Evolutionary conservation across 2,797 vertebrate species (phyloP), one percentile per base, ranked within the genome.

Genomic region (Acipenser transmontanus): DNA sequence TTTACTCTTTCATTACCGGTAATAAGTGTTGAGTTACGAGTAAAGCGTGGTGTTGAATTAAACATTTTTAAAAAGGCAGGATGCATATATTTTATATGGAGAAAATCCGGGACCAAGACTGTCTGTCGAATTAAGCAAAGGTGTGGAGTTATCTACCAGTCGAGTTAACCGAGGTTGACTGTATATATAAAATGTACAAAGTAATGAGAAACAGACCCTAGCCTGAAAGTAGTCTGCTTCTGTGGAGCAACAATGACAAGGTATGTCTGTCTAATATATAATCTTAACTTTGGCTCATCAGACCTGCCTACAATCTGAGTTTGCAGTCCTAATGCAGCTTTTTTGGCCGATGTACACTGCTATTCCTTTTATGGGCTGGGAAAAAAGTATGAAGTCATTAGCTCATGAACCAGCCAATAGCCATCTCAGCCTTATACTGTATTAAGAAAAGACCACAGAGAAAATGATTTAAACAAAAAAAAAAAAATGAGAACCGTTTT

Each of bases 161-260:
- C 1, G 17, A 1, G 17, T 1, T 17, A 17, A 17, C 17, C 17
- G 17, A 17, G 17, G 17, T 17, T 17, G 17, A 17, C 17, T 17
- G 17, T 17, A 17, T 17, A 1, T 17, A 82, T 85, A 77, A 75
- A 73, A 84, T 83, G 77, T 78, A 79, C 77, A 62, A 74, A 82
- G 78, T 85, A 84, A 86, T 86, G 80, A 82, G 73, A 84, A 85
- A 78, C 78, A 83, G 81, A 74, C 68, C 71, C 64, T 64, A 65
- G 50, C 69, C 71, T 82, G 82, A 82, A 84, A 85, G 85, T 78
- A 84, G 76, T 78, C 80, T 62, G 49, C 68, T 73, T 73, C 78
- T 17, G 17, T 17, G 17, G 17, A 17, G 17, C 17, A 17, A 17
- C 17, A 83, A 71, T 84, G 80, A 81, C 82, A 79, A 83, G 70